Evolutionary conservation across 1,140 invertebrate genomes (phyloP).

Genomic region (Batillaria attramentaria): DNA sequence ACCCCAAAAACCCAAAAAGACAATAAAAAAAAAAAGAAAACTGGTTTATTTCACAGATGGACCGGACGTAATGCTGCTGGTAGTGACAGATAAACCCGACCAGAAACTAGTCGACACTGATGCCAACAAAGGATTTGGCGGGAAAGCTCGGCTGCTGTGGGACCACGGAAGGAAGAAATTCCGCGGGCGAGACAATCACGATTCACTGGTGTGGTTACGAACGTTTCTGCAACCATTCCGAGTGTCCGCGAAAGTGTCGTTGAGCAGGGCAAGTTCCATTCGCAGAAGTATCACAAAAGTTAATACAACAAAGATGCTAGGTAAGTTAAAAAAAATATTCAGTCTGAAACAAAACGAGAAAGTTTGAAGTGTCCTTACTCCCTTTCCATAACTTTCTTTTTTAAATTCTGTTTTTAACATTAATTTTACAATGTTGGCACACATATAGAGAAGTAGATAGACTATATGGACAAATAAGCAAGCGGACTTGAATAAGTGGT

Average conservation of each 20-base stretch:
- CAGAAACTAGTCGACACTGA: neutral
- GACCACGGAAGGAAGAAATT: neutral
- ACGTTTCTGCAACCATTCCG: neutral
- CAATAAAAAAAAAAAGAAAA: too few relatives aligned
- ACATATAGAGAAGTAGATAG: neutral
- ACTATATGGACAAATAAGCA: too few relatives aligned
- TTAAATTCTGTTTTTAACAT: neutral
- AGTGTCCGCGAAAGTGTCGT: neutral
- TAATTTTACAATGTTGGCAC: neutral
- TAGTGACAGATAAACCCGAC: neutral
- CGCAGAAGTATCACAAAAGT: neutral
- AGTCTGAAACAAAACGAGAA: too few relatives aligned
- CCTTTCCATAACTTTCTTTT: neutral
- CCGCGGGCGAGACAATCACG: neutral
- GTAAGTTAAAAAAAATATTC: neutral
- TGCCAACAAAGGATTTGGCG: neutral
- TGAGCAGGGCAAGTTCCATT: neutral
- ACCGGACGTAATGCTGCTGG: conserved; percentile 5
- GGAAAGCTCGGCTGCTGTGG: neutral
- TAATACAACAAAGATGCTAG: neutral
- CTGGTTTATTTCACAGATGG: too few relatives aligned
- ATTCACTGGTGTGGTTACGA: neutral
- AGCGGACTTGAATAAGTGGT: too few relatives aligned
- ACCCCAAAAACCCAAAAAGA: too few relatives aligned
- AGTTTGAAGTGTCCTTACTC: too few relatives aligned